These are phyloP conservation scores for Acrossocheilus fasciatus DNA, from an alignment of 2,797 vertebrate genomes.

Conservation along the genomic window DNA sequence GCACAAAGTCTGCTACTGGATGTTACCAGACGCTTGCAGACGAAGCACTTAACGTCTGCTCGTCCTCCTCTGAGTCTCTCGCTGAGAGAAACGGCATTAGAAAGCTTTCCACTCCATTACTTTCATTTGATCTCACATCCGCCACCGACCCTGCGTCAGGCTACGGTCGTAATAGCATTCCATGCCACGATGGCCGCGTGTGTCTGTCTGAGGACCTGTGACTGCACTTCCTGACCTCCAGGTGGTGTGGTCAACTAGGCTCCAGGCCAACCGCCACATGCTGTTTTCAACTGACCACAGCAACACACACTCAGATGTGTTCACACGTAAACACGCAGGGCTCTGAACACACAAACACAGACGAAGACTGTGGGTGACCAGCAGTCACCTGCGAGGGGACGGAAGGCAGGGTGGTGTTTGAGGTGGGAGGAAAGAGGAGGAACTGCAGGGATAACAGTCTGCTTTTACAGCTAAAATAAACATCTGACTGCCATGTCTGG, in stretches of 20 bases:
- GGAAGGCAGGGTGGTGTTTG: conserved; percentile 38
- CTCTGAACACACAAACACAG: conserved; percentile 19
- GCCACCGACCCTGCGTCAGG: conserved; percentile 30
- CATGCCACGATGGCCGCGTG: background rate
- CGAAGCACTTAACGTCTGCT: conserved; percentile 50
- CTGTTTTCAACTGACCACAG: conserved; percentile 33
- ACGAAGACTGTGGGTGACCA: conserved; percentile 52
- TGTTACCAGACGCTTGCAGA: conserved; percentile 31
- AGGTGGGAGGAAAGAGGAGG: conserved; percentile 47
- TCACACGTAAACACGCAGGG: conserved; percentile 30
- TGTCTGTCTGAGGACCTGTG: conserved; percentile 21
- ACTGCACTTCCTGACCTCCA: conserved; percentile 40
- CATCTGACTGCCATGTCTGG: conserved; percentile 53
- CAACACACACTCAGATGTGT: conserved; percentile 36
- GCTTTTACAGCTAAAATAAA: conserved; percentile 56
- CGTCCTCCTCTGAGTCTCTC: conserved; percentile 48
- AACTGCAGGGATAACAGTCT: conserved; percentile 36
- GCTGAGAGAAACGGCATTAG: conserved; percentile 52
- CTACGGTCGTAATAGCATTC: conserved; percentile 12
- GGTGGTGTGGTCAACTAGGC: conserved; percentile 49
- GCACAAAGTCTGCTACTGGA: conserved; percentile 28
- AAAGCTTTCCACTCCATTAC: conserved; percentile 48
- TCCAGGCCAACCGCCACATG: conserved; percentile 24
- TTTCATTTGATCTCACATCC: conserved; percentile 40
- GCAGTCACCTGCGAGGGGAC: conserved; percentile 57